A percentile compares a stretch with the other conserved stretches of the same genome.
Conservation (phyloP, 2,113 vertebrate species). For the Callaeas wilsoni region DNA sequence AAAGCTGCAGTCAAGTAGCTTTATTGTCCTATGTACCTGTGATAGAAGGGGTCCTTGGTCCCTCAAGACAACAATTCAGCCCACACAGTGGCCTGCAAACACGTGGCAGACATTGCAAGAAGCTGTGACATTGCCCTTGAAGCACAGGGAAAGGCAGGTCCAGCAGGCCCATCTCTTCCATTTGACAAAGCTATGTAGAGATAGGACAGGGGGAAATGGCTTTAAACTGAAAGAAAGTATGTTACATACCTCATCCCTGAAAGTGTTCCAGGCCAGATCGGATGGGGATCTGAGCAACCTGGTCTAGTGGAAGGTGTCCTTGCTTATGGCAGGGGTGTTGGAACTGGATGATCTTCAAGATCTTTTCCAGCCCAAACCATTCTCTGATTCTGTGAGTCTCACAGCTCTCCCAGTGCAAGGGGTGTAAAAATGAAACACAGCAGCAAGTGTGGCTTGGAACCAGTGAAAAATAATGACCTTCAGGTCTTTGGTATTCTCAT, state of each 20-base stretch:
- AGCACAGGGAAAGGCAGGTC: rapidly evolving
- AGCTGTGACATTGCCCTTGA: rapidly evolving
- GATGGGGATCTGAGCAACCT: neutral
- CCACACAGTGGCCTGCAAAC: neutral
- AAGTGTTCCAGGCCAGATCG: neutral
- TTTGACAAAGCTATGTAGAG: neutral
- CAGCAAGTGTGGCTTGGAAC: neutral
- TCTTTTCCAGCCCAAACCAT: neutral
- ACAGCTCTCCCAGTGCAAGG: neutral
- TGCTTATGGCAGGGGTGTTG: neutral
- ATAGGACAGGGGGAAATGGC: neutral
- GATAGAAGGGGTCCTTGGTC: neutral
- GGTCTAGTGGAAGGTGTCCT: neutral
- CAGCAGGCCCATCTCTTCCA: neutral
- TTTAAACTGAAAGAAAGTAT: neutral
- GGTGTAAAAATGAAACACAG: neutral
- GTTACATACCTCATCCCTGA: neutral
- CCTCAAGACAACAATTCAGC: neutral
- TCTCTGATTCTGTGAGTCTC: neutral
- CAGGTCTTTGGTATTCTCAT: constrained; percentile 8
- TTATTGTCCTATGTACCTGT: neutral
- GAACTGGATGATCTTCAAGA: neutral
- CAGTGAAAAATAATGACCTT: neutral
- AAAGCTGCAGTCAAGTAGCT: neutral
- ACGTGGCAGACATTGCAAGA: rapidly evolving